Conservation (phyloP, 2,888 invertebrate genomes). For the Tinea semifulvella region DNA sequence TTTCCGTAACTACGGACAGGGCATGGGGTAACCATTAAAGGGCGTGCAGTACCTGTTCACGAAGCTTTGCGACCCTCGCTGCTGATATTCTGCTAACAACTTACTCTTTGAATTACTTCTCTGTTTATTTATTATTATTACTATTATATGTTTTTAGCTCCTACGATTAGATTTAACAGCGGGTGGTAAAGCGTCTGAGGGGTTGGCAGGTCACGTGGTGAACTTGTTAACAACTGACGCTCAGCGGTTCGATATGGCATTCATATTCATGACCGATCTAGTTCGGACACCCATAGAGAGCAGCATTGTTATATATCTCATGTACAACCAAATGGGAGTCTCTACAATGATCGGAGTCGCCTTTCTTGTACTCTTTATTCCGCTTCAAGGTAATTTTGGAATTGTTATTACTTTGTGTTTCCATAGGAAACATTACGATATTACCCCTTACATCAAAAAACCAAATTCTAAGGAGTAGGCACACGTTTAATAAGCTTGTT, state of each 20-base stretch:
- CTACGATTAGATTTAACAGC: slow-evolving; percentile 75
- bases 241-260: slow-evolving; percentile 83
- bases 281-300: slow-evolving; percentile 86
- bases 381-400: slow-evolving; percentile 68
- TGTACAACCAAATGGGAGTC: slow-evolving; percentile 69
- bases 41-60: no score
- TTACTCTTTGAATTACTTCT: no score
- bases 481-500: no score
- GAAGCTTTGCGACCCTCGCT: no score
- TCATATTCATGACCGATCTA: slow-evolving; percentile 82
- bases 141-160: slow-evolving; percentile 56
- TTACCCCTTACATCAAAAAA: no score
- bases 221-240: slow-evolving; percentile 89
- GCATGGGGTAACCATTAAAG: no score
- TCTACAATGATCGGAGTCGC: slow-evolving; percentile 69
- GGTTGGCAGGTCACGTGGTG: slow-evolving; percentile 73
- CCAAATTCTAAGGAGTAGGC: no score
- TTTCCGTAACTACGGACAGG: no score
- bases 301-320: slow-evolving; percentile 76
- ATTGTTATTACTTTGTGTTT: no score
- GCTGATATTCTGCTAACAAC: no score
- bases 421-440: no score
- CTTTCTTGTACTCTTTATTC: slow-evolving; percentile 68
- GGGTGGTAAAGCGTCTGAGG: slow-evolving; percentile 63
- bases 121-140: slow-evolving; percentile 24